Conservation (phyloP, 1,140 invertebrate species). For the Antheraea pernyi region DNA sequence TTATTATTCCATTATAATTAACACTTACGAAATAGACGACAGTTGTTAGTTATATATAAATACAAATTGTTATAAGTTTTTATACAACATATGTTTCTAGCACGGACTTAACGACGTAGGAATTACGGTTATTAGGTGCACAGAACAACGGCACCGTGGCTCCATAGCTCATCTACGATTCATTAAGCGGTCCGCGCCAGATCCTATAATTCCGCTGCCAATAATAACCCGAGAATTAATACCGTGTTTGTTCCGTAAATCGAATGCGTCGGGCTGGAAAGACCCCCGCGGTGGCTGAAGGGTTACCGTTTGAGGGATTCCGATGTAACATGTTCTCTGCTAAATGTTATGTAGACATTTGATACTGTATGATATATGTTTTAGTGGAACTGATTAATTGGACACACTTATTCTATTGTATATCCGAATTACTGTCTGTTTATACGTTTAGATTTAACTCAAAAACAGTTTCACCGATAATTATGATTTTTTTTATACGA, state of each 20-base stretch:
- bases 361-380: neutral
- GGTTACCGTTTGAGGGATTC: constrained; percentile 31
- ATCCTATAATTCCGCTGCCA: constrained; percentile 47
- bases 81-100: too few relatives aligned
- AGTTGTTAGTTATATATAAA: too few relatives aligned
- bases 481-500: too few relatives aligned
- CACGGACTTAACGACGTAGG: too few relatives aligned
- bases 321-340: constrained; percentile 7
- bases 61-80: too few relatives aligned
- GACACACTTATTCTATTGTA: neutral
- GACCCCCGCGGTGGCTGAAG: constrained; percentile 39
- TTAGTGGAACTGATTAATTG: neutral
- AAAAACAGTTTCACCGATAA: too few relatives aligned
- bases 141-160: constrained; percentile 9
- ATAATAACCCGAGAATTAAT: constrained; percentile 56
- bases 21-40: too few relatives aligned
- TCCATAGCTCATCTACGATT: constrained; percentile 48
- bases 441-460: too few relatives aligned
- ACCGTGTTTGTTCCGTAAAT: constrained; percentile 43
- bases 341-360: neutral
- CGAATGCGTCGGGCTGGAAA: constrained; percentile 42
- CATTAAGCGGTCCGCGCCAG: constrained; percentile 54
- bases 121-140: constrained; percentile 1
- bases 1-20: too few relatives aligned
- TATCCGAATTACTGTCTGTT: neutral